Evolutionary conservation across 2,113 vertebrate species (phyloP).

Genomic region (Hippoglossus stenolepis): DNA sequence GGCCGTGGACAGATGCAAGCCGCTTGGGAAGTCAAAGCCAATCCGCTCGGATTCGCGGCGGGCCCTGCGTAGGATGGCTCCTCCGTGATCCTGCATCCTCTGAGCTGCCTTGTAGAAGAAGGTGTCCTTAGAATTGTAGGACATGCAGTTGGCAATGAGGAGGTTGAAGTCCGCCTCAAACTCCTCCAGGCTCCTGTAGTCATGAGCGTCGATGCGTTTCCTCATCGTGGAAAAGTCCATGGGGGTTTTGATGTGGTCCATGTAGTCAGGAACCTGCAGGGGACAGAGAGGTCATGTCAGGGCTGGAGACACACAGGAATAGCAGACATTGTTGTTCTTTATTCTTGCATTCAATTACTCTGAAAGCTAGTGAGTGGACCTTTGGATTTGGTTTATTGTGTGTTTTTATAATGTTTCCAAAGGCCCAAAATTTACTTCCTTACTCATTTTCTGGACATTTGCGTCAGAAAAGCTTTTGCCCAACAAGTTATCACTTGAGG

Average conservation of each 20-base stretch:
- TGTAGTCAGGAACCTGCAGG: slow-evolving; percentile 93
- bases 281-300: not conserved
- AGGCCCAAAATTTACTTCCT: not conserved
- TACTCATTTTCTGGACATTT: too few relatives aligned
- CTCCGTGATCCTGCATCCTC: slow-evolving; percentile 94
- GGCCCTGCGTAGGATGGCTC: slow-evolving; percentile 91
- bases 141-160: slow-evolving; percentile 96
- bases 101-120: slow-evolving; percentile 94
- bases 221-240: slow-evolving; percentile 99
- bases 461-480: not conserved
- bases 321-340: not conserved
- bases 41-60: slow-evolving; percentile 88
- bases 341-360: not conserved
- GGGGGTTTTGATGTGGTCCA: slow-evolving; percentile 93
- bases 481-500: not conserved
- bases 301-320: not conserved
- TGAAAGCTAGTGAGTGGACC: not conserved
- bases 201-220: slow-evolving; percentile 89
- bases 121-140: slow-evolving; percentile 97
- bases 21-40: slow-evolving; percentile 91
- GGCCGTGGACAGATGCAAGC: slow-evolving; percentile 89
- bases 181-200: slow-evolving; percentile 89
- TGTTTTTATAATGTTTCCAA: not conserved
- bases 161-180: slow-evolving; percentile 96
- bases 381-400: not conserved